Base-by-base conservation (phyloP, 2,113 vertebrate genomes). In the Paramisgurnus dabryanus region DNA sequence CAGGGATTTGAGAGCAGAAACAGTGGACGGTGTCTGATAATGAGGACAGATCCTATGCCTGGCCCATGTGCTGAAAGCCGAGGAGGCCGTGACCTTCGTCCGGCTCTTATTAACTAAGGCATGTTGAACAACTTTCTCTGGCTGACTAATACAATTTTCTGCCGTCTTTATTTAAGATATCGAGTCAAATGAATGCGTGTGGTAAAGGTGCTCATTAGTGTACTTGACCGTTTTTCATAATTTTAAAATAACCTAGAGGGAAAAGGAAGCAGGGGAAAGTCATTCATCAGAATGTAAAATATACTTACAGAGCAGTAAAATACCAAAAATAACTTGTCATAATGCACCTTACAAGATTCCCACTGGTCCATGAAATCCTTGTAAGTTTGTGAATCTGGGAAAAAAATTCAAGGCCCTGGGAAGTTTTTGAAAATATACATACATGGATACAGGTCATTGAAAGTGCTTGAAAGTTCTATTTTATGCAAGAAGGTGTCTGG, bases 11-110 rank as follows among this genome's bases (percentile, higher is more conserved):
- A 45, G 78, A 63, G 58, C 22, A 61, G 17, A 81, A 58, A 81
- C 64, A 75, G 41, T 67, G 47, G 67, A 84, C 80, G 55, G 74
- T 76, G 11, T 63, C 12, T 65, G 71, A 63, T 87, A 87, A 84
- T 84, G 76, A 84, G 80, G 45, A 79, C 27, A n/a, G 40, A 17
- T 71, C 27, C 7, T 53, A 45, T 41, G 64, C 49, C 49, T 74
- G 47, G 61, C 77, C 81, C 5, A 17, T 73, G 66, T 7, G 4
- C 40, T 78, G 58, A 15, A 68, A 45, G 45, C 27, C 27, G 27
- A 34, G 34, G 5, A 34, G 67, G 55, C 67, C 22, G 0, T 68
- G 47, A 85, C 66, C 79, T 85, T 67, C 67, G 71, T 34, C 72
- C 78, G 34, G n/a, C 17, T 68, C 57, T 64, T 76, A 68, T 74